Evolutionary conservation across 2,888 invertebrate genomes (phyloP).

Genomic region (Drosophila nigricruria): DNA sequence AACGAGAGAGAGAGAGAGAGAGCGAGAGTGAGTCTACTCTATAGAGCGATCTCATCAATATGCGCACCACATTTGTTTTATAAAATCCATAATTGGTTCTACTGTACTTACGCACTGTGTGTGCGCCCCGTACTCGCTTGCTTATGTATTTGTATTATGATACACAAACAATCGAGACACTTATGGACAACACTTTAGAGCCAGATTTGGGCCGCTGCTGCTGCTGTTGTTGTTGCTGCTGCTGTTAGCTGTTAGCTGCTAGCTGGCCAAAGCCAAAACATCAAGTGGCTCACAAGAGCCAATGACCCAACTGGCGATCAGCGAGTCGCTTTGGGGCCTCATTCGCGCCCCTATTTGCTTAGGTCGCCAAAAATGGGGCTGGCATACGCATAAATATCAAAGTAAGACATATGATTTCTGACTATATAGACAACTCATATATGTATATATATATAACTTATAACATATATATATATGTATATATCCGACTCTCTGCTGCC

Average conservation of each 20-base stretch:
- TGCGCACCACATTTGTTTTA: constrained; percentile 83
- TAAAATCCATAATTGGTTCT: constrained; percentile 85
- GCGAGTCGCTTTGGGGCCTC: constrained; percentile 61
- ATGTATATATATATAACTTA: constrained; percentile 22
- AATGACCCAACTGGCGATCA: constrained; percentile 73
- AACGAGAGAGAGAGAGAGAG: constrained; percentile 5
- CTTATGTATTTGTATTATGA: constrained; percentile 70
- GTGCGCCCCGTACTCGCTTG: constrained; percentile 41
- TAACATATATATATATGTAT: constrained; percentile 21
- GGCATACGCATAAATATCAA: constrained; percentile 77
- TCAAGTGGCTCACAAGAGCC: constrained; percentile 73
- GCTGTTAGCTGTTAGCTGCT: background rate
- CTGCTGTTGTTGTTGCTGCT: constrained; percentile 18
- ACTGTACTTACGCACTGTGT: constrained; percentile 83
- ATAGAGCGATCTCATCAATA: constrained; percentile 69
- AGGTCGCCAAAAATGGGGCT: constrained; percentile 81
- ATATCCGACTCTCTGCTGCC: constrained; percentile 42
- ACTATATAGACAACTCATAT: constrained; percentile 50
- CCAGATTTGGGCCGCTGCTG: constrained; percentile 72
- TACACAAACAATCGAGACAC: constrained; percentile 79
- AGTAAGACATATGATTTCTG: constrained; percentile 79
- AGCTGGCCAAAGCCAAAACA: constrained; percentile 49
- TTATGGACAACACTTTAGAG: constrained; percentile 83
- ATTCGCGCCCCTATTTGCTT: constrained; percentile 79
- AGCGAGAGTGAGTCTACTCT: constrained; percentile 1